Conservation (phyloP, 2,797 vertebrate genomes). For the Orestias chungarensis region DNA sequence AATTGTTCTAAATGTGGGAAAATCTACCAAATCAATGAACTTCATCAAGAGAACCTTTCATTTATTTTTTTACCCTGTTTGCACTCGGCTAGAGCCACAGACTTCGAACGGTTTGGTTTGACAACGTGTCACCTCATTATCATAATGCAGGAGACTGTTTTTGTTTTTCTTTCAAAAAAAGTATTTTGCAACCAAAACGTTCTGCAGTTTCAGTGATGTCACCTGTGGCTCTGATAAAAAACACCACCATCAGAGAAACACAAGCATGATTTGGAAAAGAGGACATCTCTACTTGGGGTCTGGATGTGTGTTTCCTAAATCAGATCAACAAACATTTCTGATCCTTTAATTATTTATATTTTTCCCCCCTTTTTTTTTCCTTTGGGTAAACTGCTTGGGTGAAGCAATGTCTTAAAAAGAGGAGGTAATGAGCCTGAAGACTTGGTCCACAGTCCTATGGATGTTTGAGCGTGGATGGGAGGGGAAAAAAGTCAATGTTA, state of each 20-base stretch:
- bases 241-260: constrained; percentile 45
- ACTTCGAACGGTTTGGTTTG: constrained; percentile 31
- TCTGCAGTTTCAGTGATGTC: constrained; percentile 34
- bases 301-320: neutral
- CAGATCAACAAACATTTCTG: constrained; percentile 19
- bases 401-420: constrained; percentile 51
- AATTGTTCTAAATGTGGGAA: constrained; percentile 73
- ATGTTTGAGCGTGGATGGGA: constrained; percentile 21
- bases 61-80: constrained; percentile 71
- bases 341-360: constrained; percentile 39
- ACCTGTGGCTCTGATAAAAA: constrained; percentile 45
- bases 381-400: constrained; percentile 33
- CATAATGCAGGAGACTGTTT: constrained; percentile 13
- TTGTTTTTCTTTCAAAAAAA: constrained; percentile 3
- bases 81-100: constrained; percentile 57
- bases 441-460: constrained; percentile 6
- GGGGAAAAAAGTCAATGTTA: neutral
- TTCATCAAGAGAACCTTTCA: constrained; percentile 60
- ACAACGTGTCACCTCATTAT: constrained; percentile 21
- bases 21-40: constrained; percentile 65
- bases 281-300: neutral
- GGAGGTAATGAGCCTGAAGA: constrained; percentile 29
- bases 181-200: constrained; percentile 26
- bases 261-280: constrained; percentile 16
- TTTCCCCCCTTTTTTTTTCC: constrained; percentile 11